Evolutionary conservation across 1,140 invertebrate species (phyloP).

Genomic region (Drosophila bipectinata): DNA sequence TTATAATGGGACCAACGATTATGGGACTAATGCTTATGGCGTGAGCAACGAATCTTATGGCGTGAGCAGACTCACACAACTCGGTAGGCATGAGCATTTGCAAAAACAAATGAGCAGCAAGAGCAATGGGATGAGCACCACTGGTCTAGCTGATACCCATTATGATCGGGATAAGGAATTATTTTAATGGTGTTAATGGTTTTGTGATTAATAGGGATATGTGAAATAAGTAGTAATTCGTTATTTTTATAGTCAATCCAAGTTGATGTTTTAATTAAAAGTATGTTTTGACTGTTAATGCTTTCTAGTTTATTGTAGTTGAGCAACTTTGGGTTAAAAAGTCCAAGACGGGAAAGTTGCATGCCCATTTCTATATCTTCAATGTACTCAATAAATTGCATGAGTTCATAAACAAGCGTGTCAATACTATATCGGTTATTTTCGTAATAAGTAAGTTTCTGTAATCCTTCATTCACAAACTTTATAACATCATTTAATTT

Average conservation of each 20-base stretch:
- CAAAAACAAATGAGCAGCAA: too few species aligned
- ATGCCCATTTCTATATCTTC: slow-evolving; percentile 6
- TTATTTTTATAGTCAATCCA: slow-evolving; percentile 1
- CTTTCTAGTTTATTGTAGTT: too few species aligned
- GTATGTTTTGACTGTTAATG: not conserved
- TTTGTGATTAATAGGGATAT: slow-evolving; percentile 7
- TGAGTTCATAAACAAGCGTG: not conserved
- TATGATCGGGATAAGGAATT: slow-evolving; percentile 3
- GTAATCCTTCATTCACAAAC: not conserved
- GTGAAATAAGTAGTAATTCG: not conserved
- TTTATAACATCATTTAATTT: not conserved
- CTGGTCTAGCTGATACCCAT: slow-evolving; percentile 1
- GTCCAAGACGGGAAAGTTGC: not conserved
- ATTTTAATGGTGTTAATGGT: slow-evolving; percentile 8
- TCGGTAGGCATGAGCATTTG: too few species aligned
- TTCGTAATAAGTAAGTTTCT: not conserved
- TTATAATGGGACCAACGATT: too few species aligned
- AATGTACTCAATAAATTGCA: not conserved
- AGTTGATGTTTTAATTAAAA: not conserved
- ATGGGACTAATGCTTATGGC: too few species aligned
- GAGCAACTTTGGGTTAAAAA: too few species aligned
- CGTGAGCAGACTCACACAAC: too few species aligned
- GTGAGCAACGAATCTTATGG: too few species aligned
- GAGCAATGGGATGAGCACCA: too few species aligned
- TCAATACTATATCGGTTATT: not conserved